Percentiles rank a stretch among this genome's conserved stretches.
phyloP scores from a whole-genome alignment of 2,888 invertebrate genomes.

The Hesperia comma region DNA sequence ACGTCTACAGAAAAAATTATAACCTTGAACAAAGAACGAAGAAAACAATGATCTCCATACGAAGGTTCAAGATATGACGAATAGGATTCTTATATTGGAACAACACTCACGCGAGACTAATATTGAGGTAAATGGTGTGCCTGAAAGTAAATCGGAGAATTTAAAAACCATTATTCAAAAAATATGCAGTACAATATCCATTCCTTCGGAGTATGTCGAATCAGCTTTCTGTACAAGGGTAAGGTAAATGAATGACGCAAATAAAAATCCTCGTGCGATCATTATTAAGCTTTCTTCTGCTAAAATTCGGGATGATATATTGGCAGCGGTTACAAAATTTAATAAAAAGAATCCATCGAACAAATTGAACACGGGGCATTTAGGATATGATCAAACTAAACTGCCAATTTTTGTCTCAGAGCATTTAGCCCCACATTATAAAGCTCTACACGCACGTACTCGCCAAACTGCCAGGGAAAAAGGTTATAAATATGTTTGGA shows the following conservation, averaged over 20 bases:
- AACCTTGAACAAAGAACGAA: conserved; percentile 5
- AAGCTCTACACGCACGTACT: conserved; percentile 28
- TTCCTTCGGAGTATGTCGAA: not conserved
- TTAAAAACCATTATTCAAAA: conserved; percentile 8
- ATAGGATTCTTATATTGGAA: conserved; percentile 14
- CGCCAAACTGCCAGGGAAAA: conserved; percentile 26
- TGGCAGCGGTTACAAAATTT: conserved; percentile 40
- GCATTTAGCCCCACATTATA: conserved; percentile 31
- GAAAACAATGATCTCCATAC: conserved; percentile 8
- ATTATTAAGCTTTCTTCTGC: conserved; percentile 21
- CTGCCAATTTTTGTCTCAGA: conserved; percentile 32
- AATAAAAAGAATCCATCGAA: conserved; percentile 39
- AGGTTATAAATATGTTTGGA: conserved; percentile 34
- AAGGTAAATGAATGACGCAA: conserved; percentile 18
- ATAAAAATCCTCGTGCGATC: conserved; percentile 23
- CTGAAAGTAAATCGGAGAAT: conserved; percentile 32
- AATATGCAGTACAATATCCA: conserved; percentile 9
- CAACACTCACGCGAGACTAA: conserved; percentile 35
- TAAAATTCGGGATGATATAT: conserved; percentile 21
- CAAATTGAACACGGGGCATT: conserved; percentile 33
- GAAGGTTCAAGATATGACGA: conserved; percentile 12
- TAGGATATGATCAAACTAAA: conserved; percentile 27
- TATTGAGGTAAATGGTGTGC: conserved; percentile 35
- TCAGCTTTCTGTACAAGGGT: conserved; percentile 11
- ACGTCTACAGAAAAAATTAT: conserved; percentile 18